Conservation (phyloP, 2,888 invertebrate genomes). For the Bimastos eiseni region DNA sequence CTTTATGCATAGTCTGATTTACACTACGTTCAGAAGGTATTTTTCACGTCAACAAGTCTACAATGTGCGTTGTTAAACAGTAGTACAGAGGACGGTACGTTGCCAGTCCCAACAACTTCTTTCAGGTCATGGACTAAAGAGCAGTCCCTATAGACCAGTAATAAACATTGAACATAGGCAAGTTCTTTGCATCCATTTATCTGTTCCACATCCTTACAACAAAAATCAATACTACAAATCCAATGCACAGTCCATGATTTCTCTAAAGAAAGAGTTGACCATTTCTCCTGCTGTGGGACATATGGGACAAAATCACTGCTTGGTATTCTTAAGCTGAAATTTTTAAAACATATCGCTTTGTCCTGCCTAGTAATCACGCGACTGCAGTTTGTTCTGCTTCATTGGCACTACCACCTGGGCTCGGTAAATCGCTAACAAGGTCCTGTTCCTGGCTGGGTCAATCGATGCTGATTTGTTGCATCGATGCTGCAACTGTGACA, state of each 20-base stretch:
- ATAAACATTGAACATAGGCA: neutral
- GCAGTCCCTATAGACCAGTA: neutral
- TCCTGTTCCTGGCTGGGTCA: neutral
- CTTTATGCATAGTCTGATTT: no score
- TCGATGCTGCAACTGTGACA: neutral
- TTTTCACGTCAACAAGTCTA: no score
- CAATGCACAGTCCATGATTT: neutral
- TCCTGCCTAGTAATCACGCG: neutral
- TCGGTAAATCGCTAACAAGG: neutral
- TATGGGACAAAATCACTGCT: neutral
- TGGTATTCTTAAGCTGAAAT: neutral
- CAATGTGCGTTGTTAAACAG: neutral
- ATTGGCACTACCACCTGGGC: neutral
- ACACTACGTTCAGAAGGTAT: no score
- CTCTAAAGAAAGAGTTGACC: neutral
- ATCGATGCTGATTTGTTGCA: constrained; percentile 26
- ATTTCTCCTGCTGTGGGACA: neutral
- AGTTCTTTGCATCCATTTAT: neutral
- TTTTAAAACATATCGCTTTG: neutral
- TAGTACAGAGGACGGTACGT: no score
- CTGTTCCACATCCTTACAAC: neutral
- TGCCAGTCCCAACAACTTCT: neutral
- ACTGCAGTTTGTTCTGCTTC: neutral
- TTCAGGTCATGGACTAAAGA: no score
- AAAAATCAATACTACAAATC: neutral